These are phyloP conservation scores for Creontiades dilutus DNA, from an alignment of 2,888 invertebrate species.

Conservation along the genomic window DNA sequence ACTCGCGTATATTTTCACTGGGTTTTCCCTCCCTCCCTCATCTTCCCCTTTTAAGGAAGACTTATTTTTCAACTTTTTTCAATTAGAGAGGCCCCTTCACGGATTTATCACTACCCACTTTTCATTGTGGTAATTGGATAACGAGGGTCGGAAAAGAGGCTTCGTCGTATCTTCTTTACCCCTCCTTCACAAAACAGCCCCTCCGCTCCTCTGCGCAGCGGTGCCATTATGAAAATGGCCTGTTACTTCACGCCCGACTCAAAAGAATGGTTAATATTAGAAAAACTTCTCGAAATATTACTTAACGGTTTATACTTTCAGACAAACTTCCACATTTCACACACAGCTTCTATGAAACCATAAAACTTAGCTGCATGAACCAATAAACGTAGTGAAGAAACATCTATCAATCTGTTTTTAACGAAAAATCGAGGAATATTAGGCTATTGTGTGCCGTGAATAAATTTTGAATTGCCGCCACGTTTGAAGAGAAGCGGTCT, in stretches of 20 bases:
- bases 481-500: too few species aligned
- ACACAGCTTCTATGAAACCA: too few species aligned
- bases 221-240: constrained; percentile 53
- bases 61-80: constrained; percentile 69
- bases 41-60: neutral
- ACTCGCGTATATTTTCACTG: neutral
- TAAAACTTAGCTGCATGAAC: too few species aligned
- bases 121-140: constrained; percentile 68
- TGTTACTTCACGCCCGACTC: neutral
- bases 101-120: constrained; percentile 68
- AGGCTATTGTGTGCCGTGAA: too few species aligned
- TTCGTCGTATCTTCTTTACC: neutral
- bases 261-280: too few species aligned
- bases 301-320: too few species aligned
- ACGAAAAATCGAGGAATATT: too few species aligned
- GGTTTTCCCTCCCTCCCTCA: neutral
- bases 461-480: too few species aligned
- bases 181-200: neutral
- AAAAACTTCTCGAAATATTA: too few species aligned
- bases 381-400: too few species aligned
- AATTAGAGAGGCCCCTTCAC: constrained; percentile 55
- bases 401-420: too few species aligned
- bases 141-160: constrained; percentile 49
- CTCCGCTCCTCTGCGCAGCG: neutral
- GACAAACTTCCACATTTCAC: too few species aligned